Base-by-base conservation (phyloP, 2,113 vertebrate genomes). In the Heteronetta atricapilla region DNA sequence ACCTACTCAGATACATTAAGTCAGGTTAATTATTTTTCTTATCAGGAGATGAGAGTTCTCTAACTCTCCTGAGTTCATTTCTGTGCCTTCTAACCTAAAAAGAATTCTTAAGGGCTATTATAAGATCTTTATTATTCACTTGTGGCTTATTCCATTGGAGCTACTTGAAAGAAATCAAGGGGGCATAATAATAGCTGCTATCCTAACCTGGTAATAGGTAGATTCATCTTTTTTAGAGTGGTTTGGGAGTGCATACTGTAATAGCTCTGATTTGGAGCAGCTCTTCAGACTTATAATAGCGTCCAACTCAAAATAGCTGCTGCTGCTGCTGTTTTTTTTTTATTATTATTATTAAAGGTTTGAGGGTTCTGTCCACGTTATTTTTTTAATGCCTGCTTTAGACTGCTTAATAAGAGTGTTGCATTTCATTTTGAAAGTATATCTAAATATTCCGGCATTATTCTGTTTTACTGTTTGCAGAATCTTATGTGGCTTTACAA, bases 61-160 rank as follows among this genome's bases (percentile, higher is more conserved):
- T 97, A 96, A 97, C 91, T 97, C 97, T 97, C 91, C 90, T 8
- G 97, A 97, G 97, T 98, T 98, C 97, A 97, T 98, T 98, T 98
- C 93, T 95, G 92, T 98, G 96, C 95, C 95, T 98, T 96, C 96
- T 93, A 95, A 96, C 89, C 85, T 97, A 95, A 97, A 97, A 97
- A 97, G 97, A 97, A 97, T 97, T 97, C 97, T 98, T 97, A 93
- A 98, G 98, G 86, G 97, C 97, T 97, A 98, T 98, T 98, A 98
- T 98, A 97, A 97, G 96, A 97, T 98, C 97, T 98, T 98, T 98
- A 98, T 98, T 98, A 98, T 98, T 98, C 98, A 98, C 97, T 98
- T 98, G 97, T 98, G 97, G 94, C 96, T 97, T 98, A 97, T 97
- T 97, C 97, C 97, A 97, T 92, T 96, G 97, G 96, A 97, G 85